Evolutionary conservation across 2,113 vertebrate genomes (phyloP), one percentile per base, ranked within the genome.

Genomic region (Argyrosomus japonicus): DNA sequence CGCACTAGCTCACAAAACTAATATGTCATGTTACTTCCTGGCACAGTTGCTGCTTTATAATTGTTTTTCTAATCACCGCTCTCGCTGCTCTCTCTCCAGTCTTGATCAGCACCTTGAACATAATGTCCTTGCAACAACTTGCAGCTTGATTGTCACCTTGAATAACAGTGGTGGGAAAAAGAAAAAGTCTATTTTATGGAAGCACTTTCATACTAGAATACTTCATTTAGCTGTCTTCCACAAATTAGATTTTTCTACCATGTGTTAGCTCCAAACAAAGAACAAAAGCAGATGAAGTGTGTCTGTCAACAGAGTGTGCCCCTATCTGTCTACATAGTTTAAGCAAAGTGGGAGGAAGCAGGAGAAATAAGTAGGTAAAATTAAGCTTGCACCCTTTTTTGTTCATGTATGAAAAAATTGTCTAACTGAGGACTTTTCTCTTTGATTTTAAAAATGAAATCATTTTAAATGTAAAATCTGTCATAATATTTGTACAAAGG

Each of bases 1-100:
- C 57, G 65, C 75, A 79, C 21, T 27, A 21, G n/a, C 18, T 65
- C 19, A 61, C n/a, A 57, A 25, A 23, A 17, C 29, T 65, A 65
- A 63, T 57, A 54, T 12, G 47, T 25, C 23, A 13, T 68, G 12
- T 51, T 56, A 15, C 27, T 51, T 43, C 10, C 21, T 80, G 23
- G 3, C 60, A 47, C 3, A 65, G 2, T 54, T 51, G 21, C 6
- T 47, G 45, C 27, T 61, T 67, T 45, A 25, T 17, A 19, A n/a
- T 5, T 27, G 15, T 48, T 47, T 32, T 2, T 25, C 4, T 36
- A 0, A 14, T 77, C 47, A 15, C 27, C 75, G 48, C 9, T 58
- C 48, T 67, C 25, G 32, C n/a, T 54, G 58, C 12, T 53, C 7
- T 40, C 15, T 53, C 5, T 51, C 23, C 27, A 12, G 3, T 62